Evolutionary conservation across 2,888 invertebrate species (phyloP).

Genomic region (Harmothoe impar): DNA sequence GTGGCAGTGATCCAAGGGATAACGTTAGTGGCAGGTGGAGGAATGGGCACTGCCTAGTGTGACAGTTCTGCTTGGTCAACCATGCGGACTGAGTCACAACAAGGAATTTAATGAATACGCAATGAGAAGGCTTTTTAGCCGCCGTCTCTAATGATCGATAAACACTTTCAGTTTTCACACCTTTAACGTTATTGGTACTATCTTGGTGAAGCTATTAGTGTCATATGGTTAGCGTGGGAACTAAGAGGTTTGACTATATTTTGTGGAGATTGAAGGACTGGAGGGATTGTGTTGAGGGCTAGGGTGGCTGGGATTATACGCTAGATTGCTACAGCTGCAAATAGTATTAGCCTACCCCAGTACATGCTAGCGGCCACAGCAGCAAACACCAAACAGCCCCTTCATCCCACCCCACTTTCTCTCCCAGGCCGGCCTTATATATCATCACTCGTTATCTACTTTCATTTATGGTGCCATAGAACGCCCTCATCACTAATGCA

Average conservation of each 20-base stretch:
- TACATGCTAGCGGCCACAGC: not conserved
- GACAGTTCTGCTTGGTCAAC: constrained; percentile 17
- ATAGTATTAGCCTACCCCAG: not conserved
- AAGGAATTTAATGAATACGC: not conserved
- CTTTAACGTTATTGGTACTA: not conserved
- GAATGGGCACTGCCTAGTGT: not conserved
- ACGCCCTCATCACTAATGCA: constrained; percentile 31
- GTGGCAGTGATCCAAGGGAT: not conserved
- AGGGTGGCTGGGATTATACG: too few relatives aligned
- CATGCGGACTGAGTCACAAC: constrained; percentile 8
- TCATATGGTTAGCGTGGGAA: not conserved
- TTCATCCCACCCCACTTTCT: not conserved
- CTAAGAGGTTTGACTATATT: not conserved
- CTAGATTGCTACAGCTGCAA: too few relatives aligned
- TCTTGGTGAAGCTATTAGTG: not conserved
- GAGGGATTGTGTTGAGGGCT: too few relatives aligned
- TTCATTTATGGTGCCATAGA: constrained; percentile 12
- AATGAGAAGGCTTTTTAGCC: not conserved
- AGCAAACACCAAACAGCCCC: not conserved
- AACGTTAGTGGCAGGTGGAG: not conserved
- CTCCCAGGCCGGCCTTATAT: not conserved
- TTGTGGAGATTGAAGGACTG: too few relatives aligned
- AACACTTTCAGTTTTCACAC: constrained; percentile 36
- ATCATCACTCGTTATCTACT: constrained; percentile 42
- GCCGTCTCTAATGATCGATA: constrained; percentile 16